Conservation (phyloP, 2,113 vertebrate genomes). For the Myotis yumanensis region DNA sequence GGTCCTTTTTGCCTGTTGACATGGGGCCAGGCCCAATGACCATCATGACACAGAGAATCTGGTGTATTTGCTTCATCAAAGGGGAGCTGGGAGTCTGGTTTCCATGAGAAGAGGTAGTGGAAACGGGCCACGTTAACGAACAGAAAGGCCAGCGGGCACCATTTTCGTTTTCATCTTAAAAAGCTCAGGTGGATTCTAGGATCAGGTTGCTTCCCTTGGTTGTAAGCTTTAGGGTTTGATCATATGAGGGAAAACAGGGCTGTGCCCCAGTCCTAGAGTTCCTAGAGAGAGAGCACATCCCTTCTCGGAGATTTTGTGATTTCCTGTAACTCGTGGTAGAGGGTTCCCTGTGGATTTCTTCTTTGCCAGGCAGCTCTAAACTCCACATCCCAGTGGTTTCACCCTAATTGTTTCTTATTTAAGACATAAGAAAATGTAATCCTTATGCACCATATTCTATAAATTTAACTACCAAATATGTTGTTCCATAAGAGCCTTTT, state of each 20-base stretch:
- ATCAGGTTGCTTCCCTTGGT: not conserved
- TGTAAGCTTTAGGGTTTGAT: not conserved
- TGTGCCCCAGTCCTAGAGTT: not conserved
- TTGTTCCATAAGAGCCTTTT: conserved; percentile 73
- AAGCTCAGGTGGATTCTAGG: not conserved
- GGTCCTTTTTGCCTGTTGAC: not conserved
- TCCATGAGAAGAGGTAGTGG: not conserved
- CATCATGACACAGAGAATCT: not conserved
- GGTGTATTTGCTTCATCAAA: not conserved
- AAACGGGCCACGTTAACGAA: not conserved
- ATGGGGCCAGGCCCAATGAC: not conserved
- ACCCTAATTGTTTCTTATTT: conserved; percentile 64
- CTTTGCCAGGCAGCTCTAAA: conserved; percentile 41
- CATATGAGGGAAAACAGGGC: not conserved
- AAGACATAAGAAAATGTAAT: conserved; percentile 65
- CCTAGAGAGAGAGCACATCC: not conserved
- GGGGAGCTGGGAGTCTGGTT: not conserved
- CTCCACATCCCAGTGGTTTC: not conserved
- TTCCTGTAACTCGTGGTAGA: not conserved
- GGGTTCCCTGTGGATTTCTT: not conserved
- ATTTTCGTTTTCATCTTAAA: not conserved
- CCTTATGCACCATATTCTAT: conserved; percentile 59
- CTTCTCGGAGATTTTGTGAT: not conserved
- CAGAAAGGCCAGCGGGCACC: not conserved
- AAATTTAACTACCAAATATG: conserved; percentile 70